These are phyloP conservation scores for Phyllotis vaccarum DNA, from an alignment of 2,797 vertebrate species.

Conservation along the genomic window DNA sequence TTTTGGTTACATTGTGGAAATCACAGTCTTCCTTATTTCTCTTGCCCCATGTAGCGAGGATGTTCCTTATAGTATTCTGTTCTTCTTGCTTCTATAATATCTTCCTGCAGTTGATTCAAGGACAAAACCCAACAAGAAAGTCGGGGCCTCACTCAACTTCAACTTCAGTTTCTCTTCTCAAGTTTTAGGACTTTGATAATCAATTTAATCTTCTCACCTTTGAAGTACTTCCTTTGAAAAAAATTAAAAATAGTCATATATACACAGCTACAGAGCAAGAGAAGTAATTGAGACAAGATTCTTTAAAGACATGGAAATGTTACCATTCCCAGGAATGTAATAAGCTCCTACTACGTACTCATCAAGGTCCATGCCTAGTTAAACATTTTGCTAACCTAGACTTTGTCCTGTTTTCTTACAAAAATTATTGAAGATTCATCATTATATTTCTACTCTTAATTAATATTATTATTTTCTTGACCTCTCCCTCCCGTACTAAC, in stretches of 20 bases:
- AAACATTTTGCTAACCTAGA: not conserved
- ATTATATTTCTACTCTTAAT: not conserved
- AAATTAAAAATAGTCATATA: not conserved
- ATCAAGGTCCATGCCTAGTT: not conserved
- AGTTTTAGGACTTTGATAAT: not conserved
- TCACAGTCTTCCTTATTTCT: not conserved
- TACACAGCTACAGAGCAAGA: not conserved
- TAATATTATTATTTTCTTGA: not conserved
- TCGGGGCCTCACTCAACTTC: not conserved
- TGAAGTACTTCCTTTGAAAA: not conserved
- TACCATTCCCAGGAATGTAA: conserved; percentile 1
- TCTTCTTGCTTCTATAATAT: not conserved
- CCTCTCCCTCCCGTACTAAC: not conserved
- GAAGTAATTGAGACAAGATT: conserved; percentile 25
- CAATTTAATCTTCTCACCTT: not conserved
- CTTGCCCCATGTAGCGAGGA: not conserved
- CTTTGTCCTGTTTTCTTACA: not conserved
- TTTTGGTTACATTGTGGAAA: not conserved
- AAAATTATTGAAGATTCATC: not conserved
- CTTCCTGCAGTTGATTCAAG: not conserved
- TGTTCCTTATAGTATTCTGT: not conserved
- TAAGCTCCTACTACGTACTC: not conserved
- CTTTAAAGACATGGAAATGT: not conserved
- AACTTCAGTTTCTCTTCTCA: not conserved
- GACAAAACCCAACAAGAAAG: not conserved